Evolutionary conservation across 2,888 invertebrate species (phyloP).

Genomic region (Ligdia adustata): DNA sequence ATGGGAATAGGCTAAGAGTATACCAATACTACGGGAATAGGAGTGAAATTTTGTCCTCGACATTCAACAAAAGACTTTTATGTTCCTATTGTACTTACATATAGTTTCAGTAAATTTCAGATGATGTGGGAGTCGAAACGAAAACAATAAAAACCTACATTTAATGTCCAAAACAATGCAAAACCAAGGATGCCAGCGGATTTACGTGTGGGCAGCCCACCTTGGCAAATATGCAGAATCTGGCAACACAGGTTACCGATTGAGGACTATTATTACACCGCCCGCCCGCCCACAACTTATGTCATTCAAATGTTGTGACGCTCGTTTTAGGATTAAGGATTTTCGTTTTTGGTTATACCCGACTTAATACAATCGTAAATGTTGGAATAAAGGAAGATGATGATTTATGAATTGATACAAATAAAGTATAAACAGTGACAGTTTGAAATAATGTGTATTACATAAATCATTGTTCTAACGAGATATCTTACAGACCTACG

Average conservation of each 20-base stretch:
- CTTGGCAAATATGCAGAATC: conserved; percentile 40
- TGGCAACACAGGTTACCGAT: conserved; percentile 34
- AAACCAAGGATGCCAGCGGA: conserved; percentile 29
- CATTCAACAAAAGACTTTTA: too few relatives aligned
- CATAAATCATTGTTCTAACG: conserved; percentile 2
- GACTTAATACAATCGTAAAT: conserved; percentile 40
- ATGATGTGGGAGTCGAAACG: conserved; percentile 18
- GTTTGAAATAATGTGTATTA: conserved; percentile 3
- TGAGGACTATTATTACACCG: conserved; percentile 31
- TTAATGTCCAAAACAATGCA: conserved; percentile 32
- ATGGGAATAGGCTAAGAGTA: too few relatives aligned
- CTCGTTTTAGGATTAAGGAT: conserved; percentile 38
- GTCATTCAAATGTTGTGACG: conserved; percentile 34
- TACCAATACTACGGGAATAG: too few relatives aligned
- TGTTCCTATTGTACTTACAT: too few relatives aligned
- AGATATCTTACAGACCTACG: too few relatives aligned
- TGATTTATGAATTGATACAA: conserved; percentile 28
- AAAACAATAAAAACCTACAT: conserved; percentile 23
- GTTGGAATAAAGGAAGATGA: conserved; percentile 26
- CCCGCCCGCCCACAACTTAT: conserved; percentile 38
- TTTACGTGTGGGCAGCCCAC: conserved; percentile 29
- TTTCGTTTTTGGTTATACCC: conserved; percentile 39
- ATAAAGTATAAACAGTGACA: conserved; percentile 23
- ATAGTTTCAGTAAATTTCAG: too few relatives aligned
- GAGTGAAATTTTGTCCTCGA: too few relatives aligned